Evolutionary conservation across 2,888 invertebrate genomes (phyloP).

Genomic region (Coleophora flavipennella): DNA sequence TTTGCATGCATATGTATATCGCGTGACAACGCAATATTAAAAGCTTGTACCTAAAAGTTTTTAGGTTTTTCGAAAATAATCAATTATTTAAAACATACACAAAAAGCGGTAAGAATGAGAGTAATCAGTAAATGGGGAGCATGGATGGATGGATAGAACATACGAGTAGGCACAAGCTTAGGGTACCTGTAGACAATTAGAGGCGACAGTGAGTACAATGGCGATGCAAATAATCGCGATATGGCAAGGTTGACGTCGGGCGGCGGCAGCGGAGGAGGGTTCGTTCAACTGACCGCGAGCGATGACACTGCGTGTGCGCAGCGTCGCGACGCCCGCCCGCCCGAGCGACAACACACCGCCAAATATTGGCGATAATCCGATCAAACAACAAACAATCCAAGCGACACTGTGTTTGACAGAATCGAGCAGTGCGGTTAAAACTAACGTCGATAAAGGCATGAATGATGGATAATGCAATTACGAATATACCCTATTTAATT

Average conservation of each 20-base stretch:
- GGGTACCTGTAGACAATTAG: conserved; percentile 51
- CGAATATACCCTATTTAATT: no score
- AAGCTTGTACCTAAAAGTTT: no score
- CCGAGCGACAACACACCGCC: not conserved
- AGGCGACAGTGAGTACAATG: conserved; percentile 52
- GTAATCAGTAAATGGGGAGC: no score
- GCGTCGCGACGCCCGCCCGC: conserved; percentile 15
- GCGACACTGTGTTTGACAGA: no score
- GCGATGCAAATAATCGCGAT: conserved; percentile 70
- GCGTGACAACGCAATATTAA: no score
- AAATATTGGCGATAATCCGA: not conserved
- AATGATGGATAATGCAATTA: conserved; percentile 14
- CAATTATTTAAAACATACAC: no score
- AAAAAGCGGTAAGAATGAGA: no score
- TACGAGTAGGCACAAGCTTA: conserved; percentile 8
- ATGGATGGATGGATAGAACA: no score
- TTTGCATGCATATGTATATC: no score
- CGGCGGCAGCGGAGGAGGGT: conserved; percentile 57
- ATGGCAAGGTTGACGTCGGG: conserved; percentile 70
- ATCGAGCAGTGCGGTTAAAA: no score
- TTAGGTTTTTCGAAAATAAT: no score
- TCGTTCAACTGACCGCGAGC: conserved; percentile 72
- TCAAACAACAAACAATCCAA: not conserved
- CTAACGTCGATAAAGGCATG: not conserved
- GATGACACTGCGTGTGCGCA: conserved; percentile 63